Conservation (phyloP, 1,140 invertebrate genomes). For the Pseudomyrmex gracilis region DNA sequence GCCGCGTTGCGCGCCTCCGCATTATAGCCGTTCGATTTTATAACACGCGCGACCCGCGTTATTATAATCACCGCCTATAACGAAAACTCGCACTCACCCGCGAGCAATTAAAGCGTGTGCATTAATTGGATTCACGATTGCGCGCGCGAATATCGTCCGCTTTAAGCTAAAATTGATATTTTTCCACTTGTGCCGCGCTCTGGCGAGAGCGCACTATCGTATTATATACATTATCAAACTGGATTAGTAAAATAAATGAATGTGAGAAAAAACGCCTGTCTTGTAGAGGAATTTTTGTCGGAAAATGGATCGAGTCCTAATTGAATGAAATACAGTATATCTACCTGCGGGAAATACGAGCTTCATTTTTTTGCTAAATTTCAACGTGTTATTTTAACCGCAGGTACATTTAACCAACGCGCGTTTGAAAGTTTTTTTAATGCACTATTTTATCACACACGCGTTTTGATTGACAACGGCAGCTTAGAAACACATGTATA, state of each 20-base stretch:
- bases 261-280: not conserved
- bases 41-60: constrained; percentile 37
- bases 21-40: constrained; percentile 50
- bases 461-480: not conserved
- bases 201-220: not conserved
- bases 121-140: constrained; percentile 53
- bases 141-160: constrained; percentile 43
- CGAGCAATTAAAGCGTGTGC: constrained; percentile 47
- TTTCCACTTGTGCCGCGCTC: not conserved
- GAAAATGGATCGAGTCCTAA: not conserved
- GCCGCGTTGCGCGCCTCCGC: not conserved
- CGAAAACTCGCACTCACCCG: not conserved
- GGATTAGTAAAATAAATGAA: not conserved
- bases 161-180: constrained; percentile 32
- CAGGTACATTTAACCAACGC: too few relatives aligned
- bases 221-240: not conserved
- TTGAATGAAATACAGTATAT: not conserved
- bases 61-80: constrained; percentile 48
- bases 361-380: not conserved
- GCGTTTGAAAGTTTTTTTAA: not conserved
- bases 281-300: not conserved
- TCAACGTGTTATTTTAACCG: not conserved
- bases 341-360: not conserved
- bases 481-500: not conserved
- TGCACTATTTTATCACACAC: not conserved